A percentile compares a stretch with the other conserved stretches of the same genome.
Evolutionary conservation across 1,140 invertebrate genomes (phyloP).

Genomic region (Arctopsyche grandis): DNA sequence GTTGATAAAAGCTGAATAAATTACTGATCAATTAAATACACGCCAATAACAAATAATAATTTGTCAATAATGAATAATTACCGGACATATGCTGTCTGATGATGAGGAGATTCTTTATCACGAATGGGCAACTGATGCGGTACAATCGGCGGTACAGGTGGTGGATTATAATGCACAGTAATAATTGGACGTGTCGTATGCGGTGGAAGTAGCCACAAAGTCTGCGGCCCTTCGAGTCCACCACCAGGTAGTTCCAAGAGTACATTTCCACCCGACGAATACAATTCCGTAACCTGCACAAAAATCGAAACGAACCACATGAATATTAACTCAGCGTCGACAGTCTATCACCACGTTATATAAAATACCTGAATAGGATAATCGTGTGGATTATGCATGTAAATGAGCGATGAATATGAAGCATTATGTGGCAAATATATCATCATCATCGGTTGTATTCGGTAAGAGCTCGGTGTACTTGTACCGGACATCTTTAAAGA

Average conservation of each 20-base stretch:
- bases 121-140: conserved; percentile 37
- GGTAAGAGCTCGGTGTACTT: conserved; percentile 85
- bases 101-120: conserved; percentile 33
- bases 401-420: conserved; percentile 88
- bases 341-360: too few species aligned
- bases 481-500: conserved; percentile 51
- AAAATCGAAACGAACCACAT: too few species aligned
- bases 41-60: not conserved
- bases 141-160: conserved; percentile 64
- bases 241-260: conserved; percentile 84
- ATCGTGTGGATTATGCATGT: conserved; percentile 93
- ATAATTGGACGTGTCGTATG: conserved; percentile 90
- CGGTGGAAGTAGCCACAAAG: conserved; percentile 90
- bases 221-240: conserved; percentile 76
- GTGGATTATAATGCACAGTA: conserved; percentile 78
- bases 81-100: conserved; percentile 50
- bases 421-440: conserved; percentile 92
- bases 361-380: conserved; percentile 81
- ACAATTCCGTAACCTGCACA: conserved; percentile 83
- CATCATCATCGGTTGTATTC: conserved; percentile 87
- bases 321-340: not conserved
- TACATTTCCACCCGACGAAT: conserved; percentile 91
- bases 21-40: too few species aligned
- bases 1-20: too few species aligned
- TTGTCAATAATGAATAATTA: conserved; percentile 9